These are phyloP conservation scores for Lamellibrachia columna DNA, from an alignment of 2,888 invertebrate species.

Conservation along the genomic window DNA sequence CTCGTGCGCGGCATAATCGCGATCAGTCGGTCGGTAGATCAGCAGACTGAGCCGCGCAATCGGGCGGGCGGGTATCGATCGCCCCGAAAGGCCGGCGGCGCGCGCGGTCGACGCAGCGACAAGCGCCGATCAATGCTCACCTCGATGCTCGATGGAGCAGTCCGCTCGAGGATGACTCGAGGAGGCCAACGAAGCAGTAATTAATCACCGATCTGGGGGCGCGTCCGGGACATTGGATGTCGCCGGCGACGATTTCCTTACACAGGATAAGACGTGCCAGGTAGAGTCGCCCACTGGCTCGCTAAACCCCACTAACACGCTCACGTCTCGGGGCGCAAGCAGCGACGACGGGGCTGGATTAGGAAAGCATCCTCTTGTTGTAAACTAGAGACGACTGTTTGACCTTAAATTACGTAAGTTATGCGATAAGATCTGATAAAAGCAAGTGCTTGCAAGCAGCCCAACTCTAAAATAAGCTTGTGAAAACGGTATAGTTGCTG, in stretches of 20 bases:
- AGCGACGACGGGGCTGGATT: neutral
- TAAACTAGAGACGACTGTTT: neutral
- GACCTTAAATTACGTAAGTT: constrained; percentile 1
- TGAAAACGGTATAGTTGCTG: no score
- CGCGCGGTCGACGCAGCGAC: neutral
- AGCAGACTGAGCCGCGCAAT: neutral
- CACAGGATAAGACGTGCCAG: neutral
- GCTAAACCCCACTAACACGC: neutral
- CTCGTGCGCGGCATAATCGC: constrained; percentile 1
- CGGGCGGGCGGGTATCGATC: constrained; percentile 6
- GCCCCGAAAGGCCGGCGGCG: neutral
- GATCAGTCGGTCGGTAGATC: neutral
- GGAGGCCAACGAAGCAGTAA: neutral
- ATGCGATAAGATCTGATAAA: neutral
- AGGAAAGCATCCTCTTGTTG: neutral
- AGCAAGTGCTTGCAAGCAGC: no score
- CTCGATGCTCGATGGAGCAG: constrained; percentile 11
- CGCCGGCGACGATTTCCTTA: neutral
- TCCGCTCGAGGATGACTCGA: neutral
- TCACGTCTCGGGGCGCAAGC: neutral
- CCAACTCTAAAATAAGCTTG: no score
- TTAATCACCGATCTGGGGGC: neutral
- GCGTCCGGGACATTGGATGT: neutral
- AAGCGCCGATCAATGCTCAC: constrained; percentile 8
- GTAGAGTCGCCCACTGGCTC: neutral